Evolutionary conservation across 2,888 invertebrate genomes (phyloP), one percentile per base, ranked within the genome.

Genomic region (Plebejus argus): DNA sequence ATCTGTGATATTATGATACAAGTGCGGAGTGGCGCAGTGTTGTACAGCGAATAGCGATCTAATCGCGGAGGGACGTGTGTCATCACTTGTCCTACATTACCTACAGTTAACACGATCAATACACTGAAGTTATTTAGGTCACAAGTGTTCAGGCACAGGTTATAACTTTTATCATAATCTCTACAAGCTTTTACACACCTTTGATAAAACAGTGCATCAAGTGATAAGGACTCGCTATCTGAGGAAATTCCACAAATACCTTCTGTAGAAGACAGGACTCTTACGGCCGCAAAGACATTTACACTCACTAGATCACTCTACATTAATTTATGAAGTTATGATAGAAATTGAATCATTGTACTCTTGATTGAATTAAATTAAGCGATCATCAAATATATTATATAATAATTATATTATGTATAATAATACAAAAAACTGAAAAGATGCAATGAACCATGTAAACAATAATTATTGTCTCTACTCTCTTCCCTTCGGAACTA

Each of bases 111-210:
- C 23, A 61, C 66, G 66, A 66, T 66, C 66, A 23, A 66, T 66
- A 66, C 66, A 66, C 66, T 66, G 28, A 66, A 66, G 66, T 28
- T 66, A 66, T 66, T 66, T 66, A 66, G 66, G 66, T 66, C 66
- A 66, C 66, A 6, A 66, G 28, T 18, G 66, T 33, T 66, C 23
- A 66, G 61, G 12, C 23, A 7, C 58, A 58, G 10, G 61, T 61
- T 61, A 1, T 58, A 58, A 58, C 58, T 58, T n/a, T 58, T 61
- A 23, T 61, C 61, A 23, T 28, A 28, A 28, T n/a, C n/a, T n/a
- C n/a, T 66, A 20, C 12, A 28, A 61, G 12, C 6, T 12, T 23
- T 28, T 28, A 15, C 66, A 15, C 66, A 28, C 28, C 66, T 66
- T 66, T 28, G 28, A 53, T 53, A 15, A 66, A 66, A 5, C 5